phyloP scores from a whole-genome alignment of 2,113 vertebrate species.

The Brachyistius frenatus region DNA sequence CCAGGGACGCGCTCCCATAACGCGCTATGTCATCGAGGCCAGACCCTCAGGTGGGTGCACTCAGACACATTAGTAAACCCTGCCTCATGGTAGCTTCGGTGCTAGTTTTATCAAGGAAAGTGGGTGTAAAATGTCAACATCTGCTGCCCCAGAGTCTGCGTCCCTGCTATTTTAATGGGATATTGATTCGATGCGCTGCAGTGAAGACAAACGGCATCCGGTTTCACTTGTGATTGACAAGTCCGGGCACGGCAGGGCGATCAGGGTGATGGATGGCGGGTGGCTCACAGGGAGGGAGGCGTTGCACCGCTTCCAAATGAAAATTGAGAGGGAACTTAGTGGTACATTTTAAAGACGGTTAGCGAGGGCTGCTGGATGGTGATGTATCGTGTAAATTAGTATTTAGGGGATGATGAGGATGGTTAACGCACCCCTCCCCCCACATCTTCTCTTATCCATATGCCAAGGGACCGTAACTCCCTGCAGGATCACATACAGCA shows the following conservation, averaged over 20 bases:
- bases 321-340: slow-evolving; percentile 10
- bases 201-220: slow-evolving; percentile 54
- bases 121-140: slow-evolving; percentile 55
- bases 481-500: slow-evolving; percentile 11
- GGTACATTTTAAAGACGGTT: slow-evolving; percentile 35
- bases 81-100: not conserved
- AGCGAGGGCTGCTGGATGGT: not conserved
- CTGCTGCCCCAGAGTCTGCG: slow-evolving; percentile 40
- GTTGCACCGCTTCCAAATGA: slow-evolving; percentile 28
- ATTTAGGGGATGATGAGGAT: not conserved
- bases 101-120: slow-evolving; percentile 36
- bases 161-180: slow-evolving; percentile 61
- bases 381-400: not conserved
- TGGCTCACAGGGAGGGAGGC: slow-evolving; percentile 25
- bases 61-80: not conserved
- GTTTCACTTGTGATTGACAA: slow-evolving; percentile 70
- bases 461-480: slow-evolving; percentile 5
- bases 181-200: slow-evolving; percentile 66
- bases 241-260: slow-evolving; percentile 14
- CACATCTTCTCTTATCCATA: slow-evolving; percentile 2
- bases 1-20: slow-evolving; percentile 93
- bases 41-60: slow-evolving; percentile 91
- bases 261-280: slow-evolving; percentile 46
- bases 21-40: slow-evolving; percentile 96
- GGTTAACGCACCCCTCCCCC: not conserved